phyloP scores from a whole-genome alignment of 2,888 invertebrate species.

The Chouioia cunea region DNA sequence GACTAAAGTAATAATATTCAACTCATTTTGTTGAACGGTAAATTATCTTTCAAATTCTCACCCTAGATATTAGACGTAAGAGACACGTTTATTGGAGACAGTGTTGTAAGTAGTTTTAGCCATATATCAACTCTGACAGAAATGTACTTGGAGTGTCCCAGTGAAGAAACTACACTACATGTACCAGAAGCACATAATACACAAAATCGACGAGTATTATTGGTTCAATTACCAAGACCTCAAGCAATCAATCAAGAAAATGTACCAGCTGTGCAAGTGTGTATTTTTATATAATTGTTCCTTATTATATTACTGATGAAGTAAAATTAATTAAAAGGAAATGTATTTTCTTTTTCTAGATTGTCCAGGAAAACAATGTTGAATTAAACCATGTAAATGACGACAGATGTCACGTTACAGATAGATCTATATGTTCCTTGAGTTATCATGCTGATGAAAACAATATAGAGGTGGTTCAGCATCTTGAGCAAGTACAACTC shows the following conservation, averaged over 20 bases:
- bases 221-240: slow-evolving; percentile 42
- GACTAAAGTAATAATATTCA: slow-evolving; percentile 5
- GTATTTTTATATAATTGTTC: not conserved
- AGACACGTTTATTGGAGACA: slow-evolving; percentile 72
- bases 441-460: slow-evolving; percentile 57
- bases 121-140: slow-evolving; percentile 70
- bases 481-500: slow-evolving; percentile 55
- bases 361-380: slow-evolving; percentile 35
- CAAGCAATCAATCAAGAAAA: slow-evolving; percentile 30
- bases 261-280: slow-evolving; percentile 44
- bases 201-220: slow-evolving; percentile 42
- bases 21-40: not conserved
- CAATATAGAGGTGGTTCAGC: slow-evolving; percentile 55
- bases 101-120: slow-evolving; percentile 74
- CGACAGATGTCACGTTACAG: slow-evolving; percentile 57
- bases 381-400: slow-evolving; percentile 45
- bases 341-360: slow-evolving; percentile 28
- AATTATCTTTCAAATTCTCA: slow-evolving; percentile 5
- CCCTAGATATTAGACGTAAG: slow-evolving; percentile 71
- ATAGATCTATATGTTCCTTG: slow-evolving; percentile 63
- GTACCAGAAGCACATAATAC: slow-evolving; percentile 52
- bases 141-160: slow-evolving; percentile 70
- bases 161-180: slow-evolving; percentile 49
- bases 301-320: not conserved
- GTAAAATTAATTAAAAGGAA: slow-evolving; percentile 2